These are phyloP conservation scores for Darevskia nairensis DNA, from an alignment of 2,797 vertebrate species.

Conservation along the genomic window DNA sequence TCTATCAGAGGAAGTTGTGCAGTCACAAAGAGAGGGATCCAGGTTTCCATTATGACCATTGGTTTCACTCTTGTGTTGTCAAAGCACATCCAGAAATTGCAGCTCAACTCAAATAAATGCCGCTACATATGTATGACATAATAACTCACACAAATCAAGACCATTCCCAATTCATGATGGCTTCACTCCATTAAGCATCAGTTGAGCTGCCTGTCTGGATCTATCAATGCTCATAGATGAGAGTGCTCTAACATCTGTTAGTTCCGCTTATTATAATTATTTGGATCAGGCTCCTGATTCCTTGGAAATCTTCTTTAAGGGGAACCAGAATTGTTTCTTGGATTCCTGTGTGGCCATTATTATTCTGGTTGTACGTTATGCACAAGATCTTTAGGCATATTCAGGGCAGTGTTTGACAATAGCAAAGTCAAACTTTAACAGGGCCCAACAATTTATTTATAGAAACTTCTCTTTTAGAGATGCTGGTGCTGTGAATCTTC, in stretches of 20 bases:
- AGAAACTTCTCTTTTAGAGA: background rate
- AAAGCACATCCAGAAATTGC: background rate
- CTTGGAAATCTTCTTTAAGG: background rate
- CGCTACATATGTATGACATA: background rate
- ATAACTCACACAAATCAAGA: background rate
- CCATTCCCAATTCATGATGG: background rate
- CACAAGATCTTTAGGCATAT: background rate
- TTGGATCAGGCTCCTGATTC: background rate
- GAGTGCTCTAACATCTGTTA: background rate
- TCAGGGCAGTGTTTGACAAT: background rate
- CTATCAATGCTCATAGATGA: background rate
- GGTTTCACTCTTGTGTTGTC: background rate
- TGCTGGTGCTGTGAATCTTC: background rate
- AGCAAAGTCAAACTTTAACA: background rate
- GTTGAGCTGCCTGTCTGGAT: background rate
- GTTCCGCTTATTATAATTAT: rapidly evolving
- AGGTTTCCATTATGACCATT: rapidly evolving
- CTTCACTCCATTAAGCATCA: background rate
- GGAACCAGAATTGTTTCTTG: background rate
- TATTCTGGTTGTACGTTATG: background rate
- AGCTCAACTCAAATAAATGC: background rate
- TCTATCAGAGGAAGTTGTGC: background rate
- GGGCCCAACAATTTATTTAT: background rate
- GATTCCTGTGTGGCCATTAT: too few species aligned
- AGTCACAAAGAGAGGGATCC: too few species aligned